Conservation (phyloP, 2,888 invertebrate genomes). For the Pseudoips prasinana region DNA sequence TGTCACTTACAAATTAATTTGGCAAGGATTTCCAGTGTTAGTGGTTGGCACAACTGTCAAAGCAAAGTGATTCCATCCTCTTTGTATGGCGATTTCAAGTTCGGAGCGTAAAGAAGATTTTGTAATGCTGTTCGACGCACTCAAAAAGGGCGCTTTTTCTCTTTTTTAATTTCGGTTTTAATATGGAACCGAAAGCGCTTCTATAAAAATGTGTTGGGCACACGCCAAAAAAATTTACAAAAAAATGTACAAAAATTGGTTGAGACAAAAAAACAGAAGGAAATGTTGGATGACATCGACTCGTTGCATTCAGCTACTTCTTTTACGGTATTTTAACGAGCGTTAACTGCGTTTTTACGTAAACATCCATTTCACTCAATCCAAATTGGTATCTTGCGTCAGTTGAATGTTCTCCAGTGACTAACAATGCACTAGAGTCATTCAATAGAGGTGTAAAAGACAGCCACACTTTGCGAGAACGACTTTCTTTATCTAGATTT, state of each 20-base stretch:
- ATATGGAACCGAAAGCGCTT: neutral
- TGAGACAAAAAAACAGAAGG: neutral
- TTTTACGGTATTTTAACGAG: neutral
- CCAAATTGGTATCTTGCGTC: neutral
- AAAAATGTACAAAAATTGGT: neutral
- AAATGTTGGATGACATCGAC: neutral
- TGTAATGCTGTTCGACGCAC: neutral
- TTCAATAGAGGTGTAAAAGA: conserved; percentile 3
- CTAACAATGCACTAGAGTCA: conserved; percentile 3
- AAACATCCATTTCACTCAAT: neutral
- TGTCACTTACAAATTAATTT: conserved; percentile 1
- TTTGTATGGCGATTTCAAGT: too few relatives aligned
- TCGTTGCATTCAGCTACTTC: neutral
- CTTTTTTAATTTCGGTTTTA: too few relatives aligned
- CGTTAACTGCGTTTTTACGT: too few relatives aligned
- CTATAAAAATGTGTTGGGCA: conserved; percentile 3
- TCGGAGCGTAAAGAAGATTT: too few relatives aligned
- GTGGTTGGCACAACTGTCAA: neutral
- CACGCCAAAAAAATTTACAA: conserved; percentile 1
- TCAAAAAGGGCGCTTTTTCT: too few relatives aligned
- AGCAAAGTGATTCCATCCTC: conserved; percentile 1
- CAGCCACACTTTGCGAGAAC: conserved; percentile 1
- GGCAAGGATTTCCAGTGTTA: neutral
- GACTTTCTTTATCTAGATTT: conserved; percentile 1
- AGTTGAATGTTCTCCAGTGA: neutral